Percentiles rank a stretch among this genome's conserved stretches.
Conservation (phyloP, 2,113 vertebrate genomes). For the Chelonoidis abingdonii region DNA sequence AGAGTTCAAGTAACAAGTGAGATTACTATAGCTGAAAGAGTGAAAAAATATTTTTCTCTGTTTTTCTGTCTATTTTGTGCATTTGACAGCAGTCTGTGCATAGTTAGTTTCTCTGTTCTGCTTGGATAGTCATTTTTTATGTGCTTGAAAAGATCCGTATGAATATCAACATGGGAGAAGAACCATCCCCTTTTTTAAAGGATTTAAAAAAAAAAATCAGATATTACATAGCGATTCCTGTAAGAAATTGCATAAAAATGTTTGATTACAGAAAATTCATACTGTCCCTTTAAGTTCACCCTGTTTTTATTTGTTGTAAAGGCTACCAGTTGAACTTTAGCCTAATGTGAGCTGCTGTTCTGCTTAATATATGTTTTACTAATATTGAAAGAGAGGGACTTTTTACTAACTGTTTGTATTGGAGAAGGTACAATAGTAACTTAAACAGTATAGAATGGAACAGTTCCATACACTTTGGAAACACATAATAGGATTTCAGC, state of each 20-base stretch:
- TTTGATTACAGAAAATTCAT: background rate
- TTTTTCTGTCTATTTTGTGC: background rate
- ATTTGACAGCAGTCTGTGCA: background rate
- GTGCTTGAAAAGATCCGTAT: background rate
- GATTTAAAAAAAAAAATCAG: background rate
- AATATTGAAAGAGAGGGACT: background rate
- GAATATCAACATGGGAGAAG: background rate
- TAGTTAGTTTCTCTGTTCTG: background rate
- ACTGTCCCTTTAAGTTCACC: background rate
- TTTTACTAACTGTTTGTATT: background rate
- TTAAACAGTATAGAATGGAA: background rate
- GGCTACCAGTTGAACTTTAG: background rate
- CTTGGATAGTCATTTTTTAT: background rate
- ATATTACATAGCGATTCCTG: background rate
- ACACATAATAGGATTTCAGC: conserved; percentile 21
- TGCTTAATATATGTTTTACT: background rate
- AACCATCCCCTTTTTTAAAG: background rate
- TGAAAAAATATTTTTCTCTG: background rate
- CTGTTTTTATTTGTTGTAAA: background rate
- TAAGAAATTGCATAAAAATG: background rate
- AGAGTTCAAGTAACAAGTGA: background rate
- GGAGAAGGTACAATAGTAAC: background rate
- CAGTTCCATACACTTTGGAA: background rate
- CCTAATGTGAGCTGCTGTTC: background rate
- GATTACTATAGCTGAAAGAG: background rate